Percentiles rank a stretch among this genome's conserved stretches.
These are phyloP conservation scores for Xenopus borealis DNA, from an alignment of 2,113 vertebrate genomes.

Conservation along the genomic window DNA sequence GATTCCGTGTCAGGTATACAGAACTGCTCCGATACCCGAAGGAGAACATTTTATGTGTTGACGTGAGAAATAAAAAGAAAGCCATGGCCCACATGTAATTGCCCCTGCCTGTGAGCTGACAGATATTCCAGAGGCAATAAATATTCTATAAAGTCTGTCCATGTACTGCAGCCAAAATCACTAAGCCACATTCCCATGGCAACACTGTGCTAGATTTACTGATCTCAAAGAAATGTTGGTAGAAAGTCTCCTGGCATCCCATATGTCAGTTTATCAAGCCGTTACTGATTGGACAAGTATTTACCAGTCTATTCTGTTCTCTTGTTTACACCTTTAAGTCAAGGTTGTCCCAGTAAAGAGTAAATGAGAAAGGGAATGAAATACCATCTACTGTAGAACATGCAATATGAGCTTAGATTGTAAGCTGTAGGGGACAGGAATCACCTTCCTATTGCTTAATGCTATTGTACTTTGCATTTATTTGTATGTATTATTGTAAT, in stretches of 20 bases:
- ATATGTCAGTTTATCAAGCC: neutral
- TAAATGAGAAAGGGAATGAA: too few relatives aligned
- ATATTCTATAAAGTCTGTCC: conserved; percentile 70
- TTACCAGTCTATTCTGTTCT: too few relatives aligned
- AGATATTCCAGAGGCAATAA: conserved; percentile 65
- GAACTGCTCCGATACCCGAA: conserved; percentile 48
- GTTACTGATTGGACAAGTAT: neutral
- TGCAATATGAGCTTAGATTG: too few relatives aligned
- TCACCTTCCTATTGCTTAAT: too few relatives aligned
- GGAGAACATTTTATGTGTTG: conserved; percentile 41
- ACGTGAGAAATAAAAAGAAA: conserved; percentile 47
- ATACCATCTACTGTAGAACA: too few relatives aligned
- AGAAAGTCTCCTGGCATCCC: conserved; percentile 14
- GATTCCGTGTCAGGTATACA: conserved; percentile 51
- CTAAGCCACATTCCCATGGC: conserved; percentile 68
- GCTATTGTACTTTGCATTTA: too few relatives aligned
- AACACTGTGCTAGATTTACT: conserved; percentile 65
- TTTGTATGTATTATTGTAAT: too few relatives aligned
- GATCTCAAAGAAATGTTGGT: conserved; percentile 47
- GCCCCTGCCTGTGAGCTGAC: conserved; percentile 55
- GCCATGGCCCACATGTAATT: conserved; percentile 53
- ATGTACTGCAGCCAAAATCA: conserved; percentile 54
- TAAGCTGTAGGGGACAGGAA: too few relatives aligned
- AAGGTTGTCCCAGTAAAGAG: too few relatives aligned
- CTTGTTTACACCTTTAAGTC: too few relatives aligned